Evolutionary conservation across 2,888 invertebrate genomes (phyloP).

Genomic region (Catocala fraxini): DNA sequence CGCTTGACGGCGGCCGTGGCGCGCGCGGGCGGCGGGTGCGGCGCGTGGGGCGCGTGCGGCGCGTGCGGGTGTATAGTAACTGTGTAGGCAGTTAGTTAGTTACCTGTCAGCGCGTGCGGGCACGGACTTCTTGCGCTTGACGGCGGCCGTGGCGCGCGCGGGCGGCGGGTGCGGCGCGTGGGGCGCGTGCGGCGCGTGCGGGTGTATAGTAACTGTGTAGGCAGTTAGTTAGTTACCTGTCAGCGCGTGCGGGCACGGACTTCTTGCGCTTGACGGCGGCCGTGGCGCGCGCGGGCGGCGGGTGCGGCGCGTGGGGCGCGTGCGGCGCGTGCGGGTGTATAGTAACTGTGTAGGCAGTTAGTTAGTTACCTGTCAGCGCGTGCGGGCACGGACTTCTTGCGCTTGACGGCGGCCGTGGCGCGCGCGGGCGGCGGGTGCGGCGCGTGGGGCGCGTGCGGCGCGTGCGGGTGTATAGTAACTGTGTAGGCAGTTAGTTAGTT

Average conservation of each 20-base stretch:
- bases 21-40: conserved; percentile 66
- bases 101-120: conserved; percentile 84
- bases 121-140: conserved; percentile 91
- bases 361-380: conserved; percentile 72
- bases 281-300: conserved; percentile 74
- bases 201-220: conserved; percentile 39
- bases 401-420: conserved; percentile 85
- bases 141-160: conserved; percentile 81
- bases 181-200: conserved; percentile 67
- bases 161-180: conserved; percentile 68
- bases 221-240: conserved; percentile 62
- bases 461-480: conserved; percentile 60
- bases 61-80: conserved; percentile 60
- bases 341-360: neutral
- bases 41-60: conserved; percentile 70
- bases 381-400: conserved; percentile 91
- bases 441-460: conserved; percentile 70
- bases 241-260: conserved; percentile 88
- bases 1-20: conserved; percentile 87
- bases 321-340: conserved; percentile 72
- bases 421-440: conserved; percentile 66
- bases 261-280: conserved; percentile 90
- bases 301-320: conserved; percentile 66
- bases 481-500: conserved; percentile 16
- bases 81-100: conserved; percentile 7